Evolutionary conservation across 2,888 invertebrate genomes (phyloP).

Genomic region (Brenthis hecate): DNA sequence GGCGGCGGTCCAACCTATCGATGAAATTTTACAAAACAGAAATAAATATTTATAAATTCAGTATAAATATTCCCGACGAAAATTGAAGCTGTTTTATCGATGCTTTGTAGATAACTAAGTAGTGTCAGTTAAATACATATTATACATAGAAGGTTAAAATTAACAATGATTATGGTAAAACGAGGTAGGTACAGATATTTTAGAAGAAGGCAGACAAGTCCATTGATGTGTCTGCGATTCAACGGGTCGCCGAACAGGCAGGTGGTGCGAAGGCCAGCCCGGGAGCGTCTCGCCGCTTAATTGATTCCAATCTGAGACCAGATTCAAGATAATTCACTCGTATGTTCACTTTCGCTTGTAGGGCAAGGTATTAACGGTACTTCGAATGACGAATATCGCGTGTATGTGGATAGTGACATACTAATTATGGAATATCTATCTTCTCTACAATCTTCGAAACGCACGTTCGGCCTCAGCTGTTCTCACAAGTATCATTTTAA

Average conservation of each 20-base stretch:
- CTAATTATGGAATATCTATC: not conserved
- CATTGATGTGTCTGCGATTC: conserved; percentile 34
- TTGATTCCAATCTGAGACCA: conserved; percentile 77
- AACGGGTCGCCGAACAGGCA: conserved; percentile 51
- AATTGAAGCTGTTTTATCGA: no score
- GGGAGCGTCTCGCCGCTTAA: conserved; percentile 65
- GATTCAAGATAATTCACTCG: conserved; percentile 65
- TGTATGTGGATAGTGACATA: not conserved
- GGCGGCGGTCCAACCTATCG: no score
- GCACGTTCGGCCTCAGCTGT: no score
- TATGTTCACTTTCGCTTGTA: conserved; percentile 56
- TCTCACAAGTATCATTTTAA: no score
- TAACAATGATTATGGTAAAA: conserved; percentile 14
- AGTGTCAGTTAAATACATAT: no score
- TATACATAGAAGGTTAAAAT: no score
- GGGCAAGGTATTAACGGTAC: conserved; percentile 40
- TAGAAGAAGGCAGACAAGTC: conserved; percentile 31
- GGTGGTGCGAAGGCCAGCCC: conserved; percentile 74
- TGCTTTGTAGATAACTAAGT: no score
- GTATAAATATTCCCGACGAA: no score
- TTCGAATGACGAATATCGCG: conserved; percentile 18
- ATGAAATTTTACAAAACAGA: no score
- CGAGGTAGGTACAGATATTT: conserved; percentile 18
- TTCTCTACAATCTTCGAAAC: not conserved
- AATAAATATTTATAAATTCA: no score